Conservation (phyloP, 2,888 invertebrate species). For the Lomographa bimaculata region DNA sequence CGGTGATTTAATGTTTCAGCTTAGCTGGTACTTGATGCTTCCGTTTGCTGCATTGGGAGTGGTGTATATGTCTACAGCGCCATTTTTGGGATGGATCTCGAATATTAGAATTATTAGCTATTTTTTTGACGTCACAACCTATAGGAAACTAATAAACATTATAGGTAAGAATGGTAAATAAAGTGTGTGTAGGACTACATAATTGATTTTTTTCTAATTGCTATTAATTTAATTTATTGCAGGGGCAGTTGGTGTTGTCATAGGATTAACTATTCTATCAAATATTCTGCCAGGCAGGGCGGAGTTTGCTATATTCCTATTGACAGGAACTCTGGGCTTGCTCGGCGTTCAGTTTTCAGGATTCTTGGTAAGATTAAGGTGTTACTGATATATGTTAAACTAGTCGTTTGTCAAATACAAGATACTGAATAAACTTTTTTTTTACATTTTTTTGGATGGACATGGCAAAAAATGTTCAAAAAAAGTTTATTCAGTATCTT, state of each 20-base stretch:
- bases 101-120: conserved; percentile 47
- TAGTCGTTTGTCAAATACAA: conserved; percentile 26
- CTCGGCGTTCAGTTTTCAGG: conserved; percentile 66
- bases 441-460: no score
- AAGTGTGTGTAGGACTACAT: no score
- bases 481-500: no score
- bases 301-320: conserved; percentile 38
- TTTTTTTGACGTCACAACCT: conserved; percentile 52
- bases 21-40: conserved; percentile 45
- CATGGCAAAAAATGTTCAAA: no score
- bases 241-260: conserved; percentile 58
- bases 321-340: conserved; percentile 47
- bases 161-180: no score
- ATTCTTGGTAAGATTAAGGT: conserved; percentile 67
- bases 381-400: no score
- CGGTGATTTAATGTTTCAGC: no score
- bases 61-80: conserved; percentile 43
- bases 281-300: conserved; percentile 45
- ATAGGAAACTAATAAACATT: conserved; percentile 60
- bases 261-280: conserved; percentile 52
- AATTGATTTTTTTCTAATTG: no score
- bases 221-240: no score
- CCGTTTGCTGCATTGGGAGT: conserved; percentile 52
- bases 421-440: no score
- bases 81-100: conserved; percentile 53